Evolutionary conservation across 2,888 invertebrate genomes (phyloP), one percentile per base, ranked within the genome.

Genomic region (Sphinx pinastri): DNA sequence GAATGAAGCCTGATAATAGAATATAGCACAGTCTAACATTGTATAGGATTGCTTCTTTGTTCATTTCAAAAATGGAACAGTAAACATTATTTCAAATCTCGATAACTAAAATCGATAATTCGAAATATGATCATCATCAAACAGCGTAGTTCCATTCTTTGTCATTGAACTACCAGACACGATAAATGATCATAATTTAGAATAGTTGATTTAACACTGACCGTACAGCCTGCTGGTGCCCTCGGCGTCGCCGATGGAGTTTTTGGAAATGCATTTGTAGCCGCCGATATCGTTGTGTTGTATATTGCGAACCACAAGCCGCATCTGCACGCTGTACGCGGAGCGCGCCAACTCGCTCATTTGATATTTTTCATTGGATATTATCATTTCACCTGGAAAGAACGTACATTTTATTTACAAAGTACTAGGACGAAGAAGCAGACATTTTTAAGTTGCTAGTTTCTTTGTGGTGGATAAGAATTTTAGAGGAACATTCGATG

Each of bases 251-350:
- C 98, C 98, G 82, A 98, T 97, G 74, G 98, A 98, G 91, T 98
- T 98, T 92, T 98, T 98, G 68, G 98, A 98, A 83, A 98, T 97
- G 93, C 98, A 98, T 87, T 97, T 98, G 94, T 98, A 98, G 68
- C 97, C 97, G 16, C 97, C 97, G 78, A 97, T 95, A 87, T 98
- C 97, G 72, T 95, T 95, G 75, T 96, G 95, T 84, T 96, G 96
- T 73, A 98, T 95, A 79, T 96, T 96, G 70, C 95, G 95, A 66
- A 98, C 96, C 69, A 97, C 95, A 73, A 98, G 94, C 69, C 95
- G 95, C 98, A 98, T 98, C 87, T 97, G 97, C 11, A 97, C 96
- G 84, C 97, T 97, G 94, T 98, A 98, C 88, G 97, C 96, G 0
- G 97, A 97, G 79, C 95, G 95, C 89, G 96, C 96, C 84, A 95